A percentile compares a stretch with the other conserved stretches of the same genome.
These are phyloP conservation scores for Hippotragus niger DNA, from an alignment of 2,113 vertebrate genomes.

Conservation along the genomic window DNA sequence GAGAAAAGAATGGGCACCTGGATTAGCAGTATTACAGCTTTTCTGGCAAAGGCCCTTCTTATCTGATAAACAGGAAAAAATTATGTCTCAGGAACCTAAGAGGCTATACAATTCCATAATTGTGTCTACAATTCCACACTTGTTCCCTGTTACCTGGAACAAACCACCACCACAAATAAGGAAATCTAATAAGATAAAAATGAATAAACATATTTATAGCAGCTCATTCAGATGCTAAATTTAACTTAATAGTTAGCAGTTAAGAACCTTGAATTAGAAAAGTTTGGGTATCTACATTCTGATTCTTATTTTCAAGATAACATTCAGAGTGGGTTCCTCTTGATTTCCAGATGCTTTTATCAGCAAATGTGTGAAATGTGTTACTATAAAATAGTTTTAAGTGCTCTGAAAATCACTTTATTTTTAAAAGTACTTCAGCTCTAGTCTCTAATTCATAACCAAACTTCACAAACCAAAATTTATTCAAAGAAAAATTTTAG, in stretches of 20 bases:
- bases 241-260: conserved; percentile 20
- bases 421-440: not conserved
- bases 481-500: not conserved
- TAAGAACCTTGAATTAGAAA: not conserved
- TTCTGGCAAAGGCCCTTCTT: not conserved
- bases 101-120: not conserved
- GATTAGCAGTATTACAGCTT: not conserved
- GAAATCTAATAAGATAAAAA: conserved; percentile 15
- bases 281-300: not conserved
- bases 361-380: not conserved
- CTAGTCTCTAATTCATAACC: not conserved
- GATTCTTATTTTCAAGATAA: conserved; percentile 5
- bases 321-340: not conserved
- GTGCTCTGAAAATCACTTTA: not conserved
- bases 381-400: conserved; percentile 6
- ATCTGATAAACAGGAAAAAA: not conserved
- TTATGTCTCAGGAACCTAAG: not conserved
- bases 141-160: not conserved
- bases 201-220: not conserved
- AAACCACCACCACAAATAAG: not conserved
- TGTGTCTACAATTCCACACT: not conserved
- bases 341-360: not conserved
- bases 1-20: not conserved
- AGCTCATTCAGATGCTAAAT: not conserved
- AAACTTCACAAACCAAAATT: not conserved